Evolutionary conservation across 2,797 vertebrate genomes (phyloP).

Genomic region (Chiloscyllium punctatum): DNA sequence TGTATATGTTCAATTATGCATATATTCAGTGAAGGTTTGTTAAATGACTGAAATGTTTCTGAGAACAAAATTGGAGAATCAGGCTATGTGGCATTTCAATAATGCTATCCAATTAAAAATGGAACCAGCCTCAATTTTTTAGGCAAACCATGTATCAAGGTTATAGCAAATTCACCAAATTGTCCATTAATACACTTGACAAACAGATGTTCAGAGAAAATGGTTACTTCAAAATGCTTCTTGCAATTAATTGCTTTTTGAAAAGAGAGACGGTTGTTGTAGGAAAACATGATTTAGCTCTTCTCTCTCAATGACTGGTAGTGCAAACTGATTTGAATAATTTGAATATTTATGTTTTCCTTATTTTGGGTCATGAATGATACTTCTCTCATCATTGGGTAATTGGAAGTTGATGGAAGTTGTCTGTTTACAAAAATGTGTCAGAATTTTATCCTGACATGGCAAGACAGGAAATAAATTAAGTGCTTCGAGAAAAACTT

Average conservation of each 20-base stretch:
- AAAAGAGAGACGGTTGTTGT: neutral
- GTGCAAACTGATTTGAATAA: neutral
- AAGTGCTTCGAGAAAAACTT: neutral
- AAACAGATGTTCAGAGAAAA: neutral
- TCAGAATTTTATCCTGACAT: neutral
- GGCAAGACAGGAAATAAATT: neutral
- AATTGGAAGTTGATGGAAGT: neutral
- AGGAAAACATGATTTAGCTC: neutral
- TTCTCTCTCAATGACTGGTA: neutral
- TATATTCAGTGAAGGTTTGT: neutral
- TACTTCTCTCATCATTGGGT: neutral
- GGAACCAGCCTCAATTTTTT: neutral
- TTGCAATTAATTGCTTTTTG: neutral
- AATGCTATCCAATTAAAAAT: neutral
- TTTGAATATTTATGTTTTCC: neutral
- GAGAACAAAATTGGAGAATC: neutral
- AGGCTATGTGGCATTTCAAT: neutral
- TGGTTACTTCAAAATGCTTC: neutral
- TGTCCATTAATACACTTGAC: neutral
- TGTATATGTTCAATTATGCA: neutral
- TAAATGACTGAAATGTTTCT: neutral
- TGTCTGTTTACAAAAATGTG: neutral
- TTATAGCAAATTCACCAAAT: neutral
- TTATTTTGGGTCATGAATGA: neutral
- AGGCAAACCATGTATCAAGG: neutral